A percentile compares a stretch with the other conserved stretches of the same genome.
Conservation (phyloP, 2,888 invertebrate species). For the Mechanitis messenoides region DNA sequence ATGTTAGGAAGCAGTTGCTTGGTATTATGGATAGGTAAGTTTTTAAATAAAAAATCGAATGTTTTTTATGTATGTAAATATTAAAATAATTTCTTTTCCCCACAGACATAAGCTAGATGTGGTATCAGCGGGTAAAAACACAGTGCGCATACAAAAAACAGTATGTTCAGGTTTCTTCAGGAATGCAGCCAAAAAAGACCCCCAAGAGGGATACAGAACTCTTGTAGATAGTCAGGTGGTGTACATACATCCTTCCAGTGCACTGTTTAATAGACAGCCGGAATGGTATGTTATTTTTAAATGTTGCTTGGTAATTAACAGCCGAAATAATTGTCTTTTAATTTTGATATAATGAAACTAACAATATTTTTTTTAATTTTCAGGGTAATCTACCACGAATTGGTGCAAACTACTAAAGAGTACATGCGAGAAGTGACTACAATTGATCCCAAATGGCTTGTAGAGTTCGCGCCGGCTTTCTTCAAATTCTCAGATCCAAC, state of each 20-base stretch:
- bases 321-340: neutral
- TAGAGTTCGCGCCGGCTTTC: conserved; percentile 99
- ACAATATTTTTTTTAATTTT: conserved; percentile 28
- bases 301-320: neutral
- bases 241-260: conserved; percentile 98
- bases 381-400: conserved; percentile 98
- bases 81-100: conserved; percentile 5
- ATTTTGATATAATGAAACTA: conserved; percentile 8
- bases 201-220: conserved; percentile 98
- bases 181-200: conserved; percentile 99
- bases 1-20: conserved; percentile 97
- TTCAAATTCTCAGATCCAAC: conserved; percentile 99
- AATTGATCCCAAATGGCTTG: conserved; percentile 98
- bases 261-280: conserved; percentile 98
- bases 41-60: neutral
- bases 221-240: conserved; percentile 98
- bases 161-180: conserved; percentile 99
- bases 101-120: conserved; percentile 94
- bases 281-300: conserved; percentile 83
- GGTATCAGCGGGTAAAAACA: conserved; percentile 96
- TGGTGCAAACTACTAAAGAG: conserved; percentile 99
- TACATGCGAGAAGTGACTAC: conserved; percentile 99
- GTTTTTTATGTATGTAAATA: neutral
- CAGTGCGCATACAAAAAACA: conserved; percentile 96
- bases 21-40: conserved; percentile 95